These are phyloP conservation scores for Macropus fuliginosus DNA, from an alignment of 2,797 vertebrate species.

Conservation along the genomic window DNA sequence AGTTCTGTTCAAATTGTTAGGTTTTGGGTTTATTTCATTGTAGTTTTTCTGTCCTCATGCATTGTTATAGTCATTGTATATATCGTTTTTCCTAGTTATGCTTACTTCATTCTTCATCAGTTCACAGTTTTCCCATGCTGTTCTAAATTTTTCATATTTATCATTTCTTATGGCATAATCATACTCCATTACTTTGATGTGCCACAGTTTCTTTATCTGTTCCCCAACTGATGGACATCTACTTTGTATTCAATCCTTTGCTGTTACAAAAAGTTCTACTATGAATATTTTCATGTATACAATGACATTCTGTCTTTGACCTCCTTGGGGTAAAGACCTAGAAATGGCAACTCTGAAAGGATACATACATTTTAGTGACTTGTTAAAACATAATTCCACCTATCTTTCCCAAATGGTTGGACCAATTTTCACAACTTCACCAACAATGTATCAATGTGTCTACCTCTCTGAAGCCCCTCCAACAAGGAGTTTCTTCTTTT, in stretches of 20 bases:
- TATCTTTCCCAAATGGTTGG: neutral
- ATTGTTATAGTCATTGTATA: neutral
- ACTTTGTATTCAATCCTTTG: neutral
- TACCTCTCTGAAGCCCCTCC: neutral
- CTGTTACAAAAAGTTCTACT: neutral
- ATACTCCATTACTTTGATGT: neutral
- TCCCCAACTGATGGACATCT: neutral
- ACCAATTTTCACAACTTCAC: neutral
- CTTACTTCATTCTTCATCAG: neutral
- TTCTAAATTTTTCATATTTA: neutral
- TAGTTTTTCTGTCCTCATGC: neutral
- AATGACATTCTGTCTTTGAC: neutral
- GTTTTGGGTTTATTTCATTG: neutral
- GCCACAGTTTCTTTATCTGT: neutral
- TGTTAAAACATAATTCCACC: neutral
- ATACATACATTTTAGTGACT: neutral
- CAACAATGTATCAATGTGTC: too few species aligned
- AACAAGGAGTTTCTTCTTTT: neutral
- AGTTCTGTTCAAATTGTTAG: neutral
- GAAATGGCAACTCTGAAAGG: neutral
- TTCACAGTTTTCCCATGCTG: neutral
- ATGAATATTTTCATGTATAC: neutral
- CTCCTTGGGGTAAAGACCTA: neutral
- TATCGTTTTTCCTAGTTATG: neutral
- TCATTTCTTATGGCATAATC: neutral